phyloP scores from a whole-genome alignment of 2,113 vertebrate genomes.

The Scolopax mira region DNA sequence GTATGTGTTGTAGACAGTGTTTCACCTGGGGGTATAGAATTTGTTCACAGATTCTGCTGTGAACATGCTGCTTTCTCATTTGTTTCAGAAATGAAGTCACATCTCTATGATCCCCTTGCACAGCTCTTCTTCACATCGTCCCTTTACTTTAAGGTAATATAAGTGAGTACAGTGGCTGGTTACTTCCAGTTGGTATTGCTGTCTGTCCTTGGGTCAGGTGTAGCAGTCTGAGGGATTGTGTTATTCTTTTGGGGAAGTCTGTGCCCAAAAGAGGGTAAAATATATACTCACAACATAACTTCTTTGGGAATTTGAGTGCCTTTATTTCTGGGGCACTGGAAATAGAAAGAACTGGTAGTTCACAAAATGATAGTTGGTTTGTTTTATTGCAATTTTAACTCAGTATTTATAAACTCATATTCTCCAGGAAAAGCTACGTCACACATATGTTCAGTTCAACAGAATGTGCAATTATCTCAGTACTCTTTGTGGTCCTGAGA shows the following conservation, averaged over 20 bases:
- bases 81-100: constrained; percentile 78
- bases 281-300: not conserved
- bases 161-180: not conserved
- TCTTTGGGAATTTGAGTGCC: not conserved
- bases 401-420: not conserved
- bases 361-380: not conserved
- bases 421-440: not conserved
- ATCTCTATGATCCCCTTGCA: constrained; percentile 83
- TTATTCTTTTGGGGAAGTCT: not conserved
- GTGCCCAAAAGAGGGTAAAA: not conserved
- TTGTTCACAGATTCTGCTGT: not conserved
- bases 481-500: not conserved
- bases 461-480: not conserved
- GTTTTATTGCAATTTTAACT: not conserved
- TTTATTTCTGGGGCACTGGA: not conserved
- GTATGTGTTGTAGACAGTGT: constrained; percentile 62
- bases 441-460: not conserved
- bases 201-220: not conserved
- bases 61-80: not conserved
- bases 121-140: constrained; percentile 91
- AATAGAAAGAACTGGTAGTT: not conserved
- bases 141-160: constrained; percentile 90
- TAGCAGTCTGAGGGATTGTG: not conserved
- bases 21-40: not conserved
- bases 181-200: not conserved